phyloP scores from a whole-genome alignment of 2,113 vertebrate genomes.

The Gracilinanus agilis region DNA sequence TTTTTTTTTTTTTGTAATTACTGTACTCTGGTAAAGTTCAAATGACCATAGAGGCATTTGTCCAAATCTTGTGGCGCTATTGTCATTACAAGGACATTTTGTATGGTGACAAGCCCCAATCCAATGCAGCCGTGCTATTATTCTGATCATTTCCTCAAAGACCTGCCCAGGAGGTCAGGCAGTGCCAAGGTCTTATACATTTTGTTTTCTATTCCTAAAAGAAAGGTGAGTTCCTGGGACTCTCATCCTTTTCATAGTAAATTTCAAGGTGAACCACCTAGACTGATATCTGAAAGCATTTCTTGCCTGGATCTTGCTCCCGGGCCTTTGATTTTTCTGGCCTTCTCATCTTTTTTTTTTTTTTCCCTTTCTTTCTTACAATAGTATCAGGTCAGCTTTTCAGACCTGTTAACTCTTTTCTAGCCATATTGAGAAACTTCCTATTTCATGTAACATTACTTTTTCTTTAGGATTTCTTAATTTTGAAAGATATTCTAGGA shows the following conservation, averaged over 20 bases:
- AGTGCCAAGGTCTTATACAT: not conserved
- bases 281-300: conserved; percentile 2
- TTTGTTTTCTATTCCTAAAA: not conserved
- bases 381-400: not conserved
- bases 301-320: not conserved
- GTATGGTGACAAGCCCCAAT: not conserved
- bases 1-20: no score
- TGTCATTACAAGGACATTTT: not conserved
- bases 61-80: accelerated
- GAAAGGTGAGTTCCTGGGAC: conserved; percentile 24
- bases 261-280: conserved; percentile 29
- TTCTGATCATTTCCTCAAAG: not conserved
- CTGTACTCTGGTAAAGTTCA: not conserved
- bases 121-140: not conserved
- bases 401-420: conserved; percentile 11
- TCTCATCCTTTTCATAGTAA: not conserved
- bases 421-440: conserved; percentile 3
- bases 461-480: not conserved
- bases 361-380: not conserved
- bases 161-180: not conserved
- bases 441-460: not conserved
- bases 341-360: not conserved
- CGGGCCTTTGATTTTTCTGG: not conserved
- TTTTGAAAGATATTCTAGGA: not conserved
- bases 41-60: not conserved